These are phyloP conservation scores for Atractosteus spatula DNA, from an alignment of 2,113 vertebrate species.

Conservation along the genomic window DNA sequence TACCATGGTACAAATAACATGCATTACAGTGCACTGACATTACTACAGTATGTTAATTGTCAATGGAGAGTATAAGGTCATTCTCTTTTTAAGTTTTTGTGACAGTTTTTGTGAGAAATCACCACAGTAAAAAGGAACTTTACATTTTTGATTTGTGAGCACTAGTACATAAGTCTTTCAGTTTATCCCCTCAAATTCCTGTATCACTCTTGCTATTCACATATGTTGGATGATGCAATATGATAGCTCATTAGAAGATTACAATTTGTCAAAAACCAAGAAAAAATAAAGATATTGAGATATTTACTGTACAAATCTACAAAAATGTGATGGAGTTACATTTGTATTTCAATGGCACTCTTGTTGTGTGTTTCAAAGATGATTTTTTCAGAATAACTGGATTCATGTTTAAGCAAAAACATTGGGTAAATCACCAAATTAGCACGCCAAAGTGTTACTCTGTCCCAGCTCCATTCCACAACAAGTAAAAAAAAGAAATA, in stretches of 20 bases:
- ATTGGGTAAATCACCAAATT: conserved; percentile 21
- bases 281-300: not conserved
- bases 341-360: conserved; percentile 4
- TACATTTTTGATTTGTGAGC: too few species aligned
- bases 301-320: not conserved
- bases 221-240: too few species aligned
- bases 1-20: conserved; percentile 2
- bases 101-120: too few species aligned
- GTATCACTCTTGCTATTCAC: too few species aligned
- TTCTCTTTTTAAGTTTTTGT: not conserved
- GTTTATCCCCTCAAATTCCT: too few species aligned
- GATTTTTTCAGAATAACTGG: not conserved
- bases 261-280: not conserved
- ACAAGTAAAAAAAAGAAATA: conserved; percentile 45
- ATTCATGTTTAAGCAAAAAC: conserved; percentile 32
- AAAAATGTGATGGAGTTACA: not conserved
- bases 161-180: too few species aligned
- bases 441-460: too few species aligned
- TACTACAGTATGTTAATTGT: not conserved
- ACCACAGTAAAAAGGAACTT: too few species aligned
- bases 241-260: not conserved
- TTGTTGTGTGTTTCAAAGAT: not conserved
- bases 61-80: not conserved
- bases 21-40: conserved; percentile 3
- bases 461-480: not conserved